Base-by-base conservation (phyloP, 2,797 vertebrate species). In the Lepilemur septentrionalis region DNA sequence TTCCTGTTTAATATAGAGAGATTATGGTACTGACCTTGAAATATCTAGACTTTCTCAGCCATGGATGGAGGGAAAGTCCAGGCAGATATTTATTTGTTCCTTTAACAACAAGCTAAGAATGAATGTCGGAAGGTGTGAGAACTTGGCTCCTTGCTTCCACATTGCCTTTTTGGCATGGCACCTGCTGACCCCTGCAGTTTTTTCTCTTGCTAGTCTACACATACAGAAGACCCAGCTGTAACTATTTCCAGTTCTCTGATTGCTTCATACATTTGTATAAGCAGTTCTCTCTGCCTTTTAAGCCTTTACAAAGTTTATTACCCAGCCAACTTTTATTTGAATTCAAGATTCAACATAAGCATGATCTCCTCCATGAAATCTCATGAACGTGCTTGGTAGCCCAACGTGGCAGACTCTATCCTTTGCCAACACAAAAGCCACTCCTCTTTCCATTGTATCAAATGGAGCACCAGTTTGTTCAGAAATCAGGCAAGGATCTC, bases 321-420 rank as follows among this genome's bases (percentile, higher is more conserved):
- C 38, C 14, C 65, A 35, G 59, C 41, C 69, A 69, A 23, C 22
- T 92, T 92, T 76, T 67, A 83, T 12, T 23, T 84, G 59, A 81
- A 81, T 69, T 96, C 46, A 95, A 82, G 57, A 69, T 91, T 92
- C 70, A 86, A 38, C 55, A 28, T 50, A 55, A 80, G 43, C 48
- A 67, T 3, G 5, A 92, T 90, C 17, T 93, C 20, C 9, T 79
- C 63, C 23, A 7, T 22, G 25, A 93, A 86, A 61, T 18, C 25
- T 65, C 30, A 32, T 59, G 35, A 78, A 17, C 63, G 55, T 57
- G 38, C 41, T 79, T 75, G 67, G 23, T 61, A 55, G 72, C 13
- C 11, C 50, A 61, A 22, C 35, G 32, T 80, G 48, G 46, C 48
- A 79, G 43, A 78, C 41, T 86, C 13, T 46, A 23, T n/a, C 70